phyloP scores from a whole-genome alignment of 2,888 invertebrate species.

The Netelia melanura region DNA sequence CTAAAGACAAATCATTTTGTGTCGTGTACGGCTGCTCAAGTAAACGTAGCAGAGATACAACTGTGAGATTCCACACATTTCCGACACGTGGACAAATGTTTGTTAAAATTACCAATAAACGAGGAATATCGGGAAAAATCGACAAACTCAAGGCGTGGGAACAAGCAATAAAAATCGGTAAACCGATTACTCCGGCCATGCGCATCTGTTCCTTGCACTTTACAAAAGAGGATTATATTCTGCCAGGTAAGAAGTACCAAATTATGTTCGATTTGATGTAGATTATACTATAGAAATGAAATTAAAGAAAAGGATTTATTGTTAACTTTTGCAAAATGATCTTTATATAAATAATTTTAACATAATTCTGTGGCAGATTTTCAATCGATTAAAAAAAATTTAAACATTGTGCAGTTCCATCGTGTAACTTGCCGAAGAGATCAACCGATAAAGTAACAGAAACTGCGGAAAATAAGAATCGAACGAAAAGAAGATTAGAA shows the following conservation, averaged over 20 bases:
- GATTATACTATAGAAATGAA: no score
- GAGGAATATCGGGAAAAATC: slow-evolving; percentile 33
- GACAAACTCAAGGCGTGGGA: slow-evolving; percentile 45
- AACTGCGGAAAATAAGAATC: no score
- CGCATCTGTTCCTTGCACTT: slow-evolving; percentile 58
- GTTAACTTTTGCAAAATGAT: no score
- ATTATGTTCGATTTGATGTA: no score
- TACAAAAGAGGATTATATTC: slow-evolving; percentile 37
- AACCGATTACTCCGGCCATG: slow-evolving; percentile 29
- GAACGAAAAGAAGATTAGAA: no score
- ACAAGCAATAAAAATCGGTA: slow-evolving; percentile 30
- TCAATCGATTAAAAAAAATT: no score
- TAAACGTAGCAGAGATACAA: not conserved
- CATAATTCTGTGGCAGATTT: no score
- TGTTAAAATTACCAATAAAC: slow-evolving; percentile 38
- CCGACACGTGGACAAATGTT: slow-evolving; percentile 37
- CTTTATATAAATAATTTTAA: no score
- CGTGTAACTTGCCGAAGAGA: no score
- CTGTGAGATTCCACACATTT: slow-evolving; percentile 47
- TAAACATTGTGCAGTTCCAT: no score
- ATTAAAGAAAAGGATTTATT: no score
- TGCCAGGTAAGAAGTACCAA: slow-evolving; percentile 41
- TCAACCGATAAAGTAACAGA: no score
- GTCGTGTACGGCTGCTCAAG: not conserved
- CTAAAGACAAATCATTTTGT: slow-evolving; percentile 15